phyloP scores from a whole-genome alignment of 2,888 invertebrate species.

The Drosophila sordidapex region DNA sequence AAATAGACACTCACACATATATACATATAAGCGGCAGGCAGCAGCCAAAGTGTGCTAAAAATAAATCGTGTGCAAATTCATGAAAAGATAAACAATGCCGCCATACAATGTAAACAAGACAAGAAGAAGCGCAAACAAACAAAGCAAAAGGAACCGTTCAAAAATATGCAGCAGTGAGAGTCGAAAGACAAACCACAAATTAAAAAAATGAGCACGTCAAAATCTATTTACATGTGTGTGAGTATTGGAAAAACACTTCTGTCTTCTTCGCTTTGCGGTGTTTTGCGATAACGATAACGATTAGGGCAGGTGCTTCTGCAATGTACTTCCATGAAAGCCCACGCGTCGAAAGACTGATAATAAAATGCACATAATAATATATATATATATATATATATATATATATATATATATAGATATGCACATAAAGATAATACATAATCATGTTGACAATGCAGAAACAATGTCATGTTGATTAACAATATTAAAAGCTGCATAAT shows the following conservation, averaged over 20 bases:
- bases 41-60: constrained; percentile 53
- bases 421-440: constrained; percentile 21
- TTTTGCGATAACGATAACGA: constrained; percentile 25
- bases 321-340: constrained; percentile 31
- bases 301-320: constrained; percentile 43
- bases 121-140: constrained; percentile 19
- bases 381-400: background rate
- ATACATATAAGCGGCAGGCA: constrained; percentile 11
- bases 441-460: constrained; percentile 22
- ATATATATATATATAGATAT: background rate
- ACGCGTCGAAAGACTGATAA: constrained; percentile 20
- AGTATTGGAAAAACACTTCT: background rate
- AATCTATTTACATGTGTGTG: background rate
- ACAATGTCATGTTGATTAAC: constrained; percentile 15
- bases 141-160: constrained; percentile 36
- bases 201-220: constrained; percentile 24
- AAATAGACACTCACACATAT: background rate
- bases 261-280: background rate
- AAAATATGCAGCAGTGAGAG: constrained; percentile 38
- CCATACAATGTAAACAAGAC: constrained; percentile 38
- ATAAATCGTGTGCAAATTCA: constrained; percentile 48
- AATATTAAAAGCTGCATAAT: constrained; percentile 1
- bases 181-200: constrained; percentile 21
- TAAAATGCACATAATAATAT: background rate
- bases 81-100: constrained; percentile 34